Base-by-base conservation (phyloP, 2,797 vertebrate genomes). In the Chaenodraco wilsoni region DNA sequence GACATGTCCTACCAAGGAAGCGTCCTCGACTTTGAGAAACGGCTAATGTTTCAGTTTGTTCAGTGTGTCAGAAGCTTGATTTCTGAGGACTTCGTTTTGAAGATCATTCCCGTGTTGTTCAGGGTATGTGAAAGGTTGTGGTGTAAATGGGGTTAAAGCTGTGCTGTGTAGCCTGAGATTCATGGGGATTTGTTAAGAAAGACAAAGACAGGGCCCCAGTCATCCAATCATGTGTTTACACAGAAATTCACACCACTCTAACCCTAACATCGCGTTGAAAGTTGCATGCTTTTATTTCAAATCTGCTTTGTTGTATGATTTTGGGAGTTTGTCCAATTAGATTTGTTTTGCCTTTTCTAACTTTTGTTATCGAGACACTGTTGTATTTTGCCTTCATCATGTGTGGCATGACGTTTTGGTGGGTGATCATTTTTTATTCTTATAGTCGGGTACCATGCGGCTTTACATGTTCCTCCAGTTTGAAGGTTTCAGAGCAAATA, bases 201-300 rank as follows among this genome's bases (percentile, higher is more conserved):
- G 92, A 92, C 92, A 92, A 95, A 93, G 94, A 91, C 92, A 95
- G 95, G 95, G 89, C 94, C 91, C 94, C 95, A 94, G 83, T 93
- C 97, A 97, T 97, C 96, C 94, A 95, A 65, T 95, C 96, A 95
- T 93, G 89, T 94, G 93, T 96, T 97, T 96, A 98, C 96, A 97
- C 96, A 97, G 97, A 99, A 98, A 98, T 97, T 97, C 96, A 97
- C 93, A 78, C 90, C 95, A 96, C 95, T 92, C 95, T 94, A 95
- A 96, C 96, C 94, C 91, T 89, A 87, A 91, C 95, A 96, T 96
- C 91, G 78, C 61, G 91, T 93, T 92, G 84, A 95, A 92, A 95
- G 90, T 83, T 85, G 96, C 96, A 97, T 96, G 96, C 91, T 90
- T 94, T 79, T 88, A 87, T 88, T 90, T 79, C 0, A 59, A 59